Percentiles rank a stretch among this genome's conserved stretches.
These are phyloP conservation scores for Epicauta chinensis DNA, from an alignment of 1,140 invertebrate genomes.

Conservation along the genomic window DNA sequence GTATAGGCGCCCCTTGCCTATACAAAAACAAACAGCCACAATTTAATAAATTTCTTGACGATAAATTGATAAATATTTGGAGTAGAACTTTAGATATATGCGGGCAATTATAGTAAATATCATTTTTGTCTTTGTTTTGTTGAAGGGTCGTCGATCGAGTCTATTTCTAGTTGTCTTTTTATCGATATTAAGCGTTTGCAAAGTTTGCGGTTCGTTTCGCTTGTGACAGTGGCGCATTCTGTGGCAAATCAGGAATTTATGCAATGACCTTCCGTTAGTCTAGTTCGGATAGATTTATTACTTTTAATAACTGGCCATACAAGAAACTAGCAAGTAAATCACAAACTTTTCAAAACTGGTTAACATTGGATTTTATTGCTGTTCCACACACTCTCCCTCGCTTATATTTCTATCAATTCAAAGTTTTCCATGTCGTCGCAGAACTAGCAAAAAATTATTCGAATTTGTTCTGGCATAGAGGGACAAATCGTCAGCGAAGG, in stretches of 20 bases:
- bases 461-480: too few species aligned
- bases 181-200: slow-evolving; percentile 1
- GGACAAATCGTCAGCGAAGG: too few species aligned
- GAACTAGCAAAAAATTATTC: too few species aligned
- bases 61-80: too few species aligned
- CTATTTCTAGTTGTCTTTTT: too few species aligned
- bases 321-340: too few species aligned
- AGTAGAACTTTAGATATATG: not conserved
- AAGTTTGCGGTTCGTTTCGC: slow-evolving; percentile 13
- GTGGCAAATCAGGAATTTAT: slow-evolving; percentile 12
- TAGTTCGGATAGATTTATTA: slow-evolving; percentile 1
- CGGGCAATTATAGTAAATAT: not conserved
- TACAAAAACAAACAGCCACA: slow-evolving; percentile 10
- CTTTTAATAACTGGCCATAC: slow-evolving; percentile 9
- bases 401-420: too few species aligned
- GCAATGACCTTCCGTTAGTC: not conserved
- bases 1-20: slow-evolving; percentile 58
- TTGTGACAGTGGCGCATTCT: slow-evolving; percentile 2
- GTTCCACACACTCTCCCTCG: too few species aligned
- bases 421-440: too few species aligned
- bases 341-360: too few species aligned
- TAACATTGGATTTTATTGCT: too few species aligned
- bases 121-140: slow-evolving; percentile 6
- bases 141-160: not conserved
- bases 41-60: too few species aligned